phyloP scores from a whole-genome alignment of 2,888 invertebrate species.

The Tenthredo amoena region DNA sequence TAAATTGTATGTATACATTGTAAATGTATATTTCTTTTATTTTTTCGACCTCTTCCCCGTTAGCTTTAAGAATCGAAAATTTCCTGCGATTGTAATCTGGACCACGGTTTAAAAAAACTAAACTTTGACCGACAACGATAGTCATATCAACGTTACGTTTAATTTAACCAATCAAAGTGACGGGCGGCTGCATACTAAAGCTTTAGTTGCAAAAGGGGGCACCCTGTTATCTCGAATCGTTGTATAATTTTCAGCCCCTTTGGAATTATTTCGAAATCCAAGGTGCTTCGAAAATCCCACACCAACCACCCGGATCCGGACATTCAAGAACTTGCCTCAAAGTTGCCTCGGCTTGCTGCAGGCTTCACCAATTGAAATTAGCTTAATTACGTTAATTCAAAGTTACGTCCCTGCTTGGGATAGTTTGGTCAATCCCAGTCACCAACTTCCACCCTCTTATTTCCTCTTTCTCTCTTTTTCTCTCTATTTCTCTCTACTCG shows the following conservation, averaged over 20 bases:
- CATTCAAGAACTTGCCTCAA: conserved; percentile 33
- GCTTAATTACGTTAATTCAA: conserved; percentile 46
- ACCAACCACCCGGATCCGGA: not conserved
- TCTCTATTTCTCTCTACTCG: not conserved
- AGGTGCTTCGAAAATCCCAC: conserved; percentile 16
- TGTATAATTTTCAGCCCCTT: conserved; percentile 60
- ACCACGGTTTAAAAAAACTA: conserved; percentile 29
- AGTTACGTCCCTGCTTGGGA: conserved; percentile 20
- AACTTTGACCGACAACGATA: conserved; percentile 45
- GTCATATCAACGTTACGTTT: conserved; percentile 56
- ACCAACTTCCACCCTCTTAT: not conserved
- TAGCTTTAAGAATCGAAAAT: not conserved
- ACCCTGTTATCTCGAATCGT: conserved; percentile 58
- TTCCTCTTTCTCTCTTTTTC: not conserved
- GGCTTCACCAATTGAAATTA: conserved; percentile 45
- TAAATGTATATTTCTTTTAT: not conserved
- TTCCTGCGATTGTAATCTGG: not conserved
- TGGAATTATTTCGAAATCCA: conserved; percentile 59
- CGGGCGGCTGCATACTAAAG: conserved; percentile 53
- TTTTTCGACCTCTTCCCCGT: not conserved
- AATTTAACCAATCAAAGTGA: conserved; percentile 60
- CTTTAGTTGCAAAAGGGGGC: conserved; percentile 37
- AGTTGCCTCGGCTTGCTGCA: conserved; percentile 8
- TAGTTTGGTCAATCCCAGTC: conserved; percentile 37
- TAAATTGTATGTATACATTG: not conserved